Conservation (phyloP, 2,113 vertebrate genomes). For the Recurvirostra avosetta region DNA sequence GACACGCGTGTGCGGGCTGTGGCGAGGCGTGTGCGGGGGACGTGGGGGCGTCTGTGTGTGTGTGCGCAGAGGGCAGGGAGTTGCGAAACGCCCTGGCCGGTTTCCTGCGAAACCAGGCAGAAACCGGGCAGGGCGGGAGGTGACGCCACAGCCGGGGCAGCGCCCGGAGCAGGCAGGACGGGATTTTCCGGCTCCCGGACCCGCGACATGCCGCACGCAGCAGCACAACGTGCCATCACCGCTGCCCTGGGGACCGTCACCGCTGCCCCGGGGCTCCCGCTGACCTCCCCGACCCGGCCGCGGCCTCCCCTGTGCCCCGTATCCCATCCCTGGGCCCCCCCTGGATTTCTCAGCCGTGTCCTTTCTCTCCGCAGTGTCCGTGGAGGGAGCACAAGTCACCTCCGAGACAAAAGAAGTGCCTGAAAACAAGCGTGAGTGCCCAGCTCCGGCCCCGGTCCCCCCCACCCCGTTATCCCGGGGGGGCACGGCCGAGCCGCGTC, state of each 20-base stretch:
- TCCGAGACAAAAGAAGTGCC: neutral
- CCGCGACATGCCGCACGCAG: neutral
- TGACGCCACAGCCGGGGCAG: neutral
- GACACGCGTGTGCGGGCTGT: no score
- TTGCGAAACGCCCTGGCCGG: no score
- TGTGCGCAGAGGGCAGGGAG: no score
- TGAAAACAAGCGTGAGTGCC: slow-evolving; percentile 55
- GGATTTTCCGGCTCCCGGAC: neutral
- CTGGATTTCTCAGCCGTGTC: rapidly evolving
- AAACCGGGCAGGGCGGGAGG: no score
- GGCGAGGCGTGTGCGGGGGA: no score
- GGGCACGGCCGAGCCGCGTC: neutral
- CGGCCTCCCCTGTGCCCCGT: neutral
- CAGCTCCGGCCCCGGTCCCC: neutral
- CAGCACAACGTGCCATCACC: no score
- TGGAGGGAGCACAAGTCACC: neutral
- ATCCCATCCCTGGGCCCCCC: neutral
- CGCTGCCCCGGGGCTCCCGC: neutral
- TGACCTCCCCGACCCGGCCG: neutral
- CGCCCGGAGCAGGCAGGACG: neutral
- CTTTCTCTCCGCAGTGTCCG: neutral
- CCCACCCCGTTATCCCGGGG: neutral
- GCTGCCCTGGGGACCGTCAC: neutral
- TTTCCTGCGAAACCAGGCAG: no score
- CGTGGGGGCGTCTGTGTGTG: no score